Conservation (phyloP, 1,140 invertebrate species). For the Antheraea mylitta region DNA sequence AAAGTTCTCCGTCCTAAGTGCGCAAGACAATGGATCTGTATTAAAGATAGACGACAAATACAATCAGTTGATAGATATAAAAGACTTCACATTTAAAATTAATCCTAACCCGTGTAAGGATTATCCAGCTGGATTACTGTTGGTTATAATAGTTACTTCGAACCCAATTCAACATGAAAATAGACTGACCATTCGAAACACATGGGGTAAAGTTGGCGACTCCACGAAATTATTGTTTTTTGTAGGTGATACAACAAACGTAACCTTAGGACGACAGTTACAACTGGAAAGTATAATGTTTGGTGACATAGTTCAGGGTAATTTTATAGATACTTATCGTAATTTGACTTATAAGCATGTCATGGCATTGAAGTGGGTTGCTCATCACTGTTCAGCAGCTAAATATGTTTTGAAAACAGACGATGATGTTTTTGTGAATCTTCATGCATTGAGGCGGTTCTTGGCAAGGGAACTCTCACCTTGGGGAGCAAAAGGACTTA, state of each 20-base stretch:
- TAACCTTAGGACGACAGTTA: conserved; percentile 69
- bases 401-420: conserved; percentile 89
- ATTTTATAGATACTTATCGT: conserved; percentile 88
- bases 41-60: conserved; percentile 31
- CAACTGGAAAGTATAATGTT: conserved; percentile 81
- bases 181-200: conserved; percentile 82
- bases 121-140: conserved; percentile 61
- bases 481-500: conserved; percentile 79
- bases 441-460: conserved; percentile 82
- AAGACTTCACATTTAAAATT: conserved; percentile 80
- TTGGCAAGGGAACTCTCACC: conserved; percentile 79
- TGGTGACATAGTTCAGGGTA: conserved; percentile 88
- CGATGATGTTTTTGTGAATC: conserved; percentile 90
- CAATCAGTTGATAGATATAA: conserved; percentile 77
- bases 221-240: conserved; percentile 83
- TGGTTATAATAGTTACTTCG: conserved; percentile 85
- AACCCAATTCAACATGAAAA: conserved; percentile 82
- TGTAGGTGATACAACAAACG: conserved; percentile 80
- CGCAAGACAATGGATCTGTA: conserved; percentile 28
- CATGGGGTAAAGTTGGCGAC: conserved; percentile 81
- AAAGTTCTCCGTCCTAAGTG: conserved; percentile 31
- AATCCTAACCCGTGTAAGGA: conserved; percentile 77
- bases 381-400: conserved; percentile 83
- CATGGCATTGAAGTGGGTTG: conserved; percentile 90
- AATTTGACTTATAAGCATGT: conserved; percentile 94